phyloP scores from a whole-genome alignment of 2,888 invertebrate genomes.

The Harpalus rufipes region DNA sequence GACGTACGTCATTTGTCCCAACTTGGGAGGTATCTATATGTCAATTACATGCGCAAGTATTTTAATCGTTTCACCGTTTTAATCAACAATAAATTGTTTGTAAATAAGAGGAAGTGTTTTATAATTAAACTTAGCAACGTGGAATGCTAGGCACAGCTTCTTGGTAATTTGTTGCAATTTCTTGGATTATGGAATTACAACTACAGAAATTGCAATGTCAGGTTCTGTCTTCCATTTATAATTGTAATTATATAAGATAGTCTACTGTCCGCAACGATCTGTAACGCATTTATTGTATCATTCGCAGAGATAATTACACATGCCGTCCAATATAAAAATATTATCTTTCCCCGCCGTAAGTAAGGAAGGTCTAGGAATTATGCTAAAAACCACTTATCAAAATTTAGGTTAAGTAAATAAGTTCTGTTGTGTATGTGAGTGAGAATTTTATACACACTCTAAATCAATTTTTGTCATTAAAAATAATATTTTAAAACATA shows the following conservation, averaged over 20 bases:
- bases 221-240: background rate
- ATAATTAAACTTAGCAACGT: slow-evolving; percentile 11
- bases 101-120: slow-evolving; percentile 12
- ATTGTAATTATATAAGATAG: background rate
- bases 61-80: slow-evolving; percentile 39
- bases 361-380: too few species aligned
- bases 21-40: slow-evolving; percentile 48
- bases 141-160: slow-evolving; percentile 24
- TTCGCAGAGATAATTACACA: too few species aligned
- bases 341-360: too few species aligned
- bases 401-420: too few species aligned
- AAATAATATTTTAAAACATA: too few species aligned
- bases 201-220: background rate
- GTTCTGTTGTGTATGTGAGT: too few species aligned
- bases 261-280: background rate
- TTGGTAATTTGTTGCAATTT: slow-evolving; percentile 4
- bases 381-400: too few species aligned
- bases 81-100: slow-evolving; percentile 35
- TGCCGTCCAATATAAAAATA: too few species aligned
- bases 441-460: too few species aligned
- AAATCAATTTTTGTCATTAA: too few species aligned
- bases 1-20: slow-evolving; percentile 36
- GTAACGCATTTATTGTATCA: background rate
- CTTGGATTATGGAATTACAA: slow-evolving; percentile 3
- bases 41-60: slow-evolving; percentile 36